Percentiles rank a stretch among this genome's conserved stretches.
Evolutionary conservation across 2,113 vertebrate genomes (phyloP).

Genomic region (Coptodon rendalli): DNA sequence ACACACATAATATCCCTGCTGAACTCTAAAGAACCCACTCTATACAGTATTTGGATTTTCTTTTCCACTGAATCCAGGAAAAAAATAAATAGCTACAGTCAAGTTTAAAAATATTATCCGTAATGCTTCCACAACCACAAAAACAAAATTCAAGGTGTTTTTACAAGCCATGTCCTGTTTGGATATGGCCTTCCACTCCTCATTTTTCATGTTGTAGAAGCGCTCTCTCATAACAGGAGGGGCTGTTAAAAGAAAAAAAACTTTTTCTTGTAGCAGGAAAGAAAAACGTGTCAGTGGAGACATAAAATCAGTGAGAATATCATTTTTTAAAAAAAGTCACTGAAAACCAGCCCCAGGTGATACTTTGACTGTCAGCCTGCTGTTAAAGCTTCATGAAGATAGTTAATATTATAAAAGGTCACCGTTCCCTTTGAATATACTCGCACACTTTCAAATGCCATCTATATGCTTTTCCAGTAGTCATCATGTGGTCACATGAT

Average conservation of each 20-base stretch:
- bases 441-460: neutral
- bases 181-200: neutral
- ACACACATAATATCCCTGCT: neutral
- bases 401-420: neutral
- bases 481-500: neutral
- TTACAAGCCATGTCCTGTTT: neutral
- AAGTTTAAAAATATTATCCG: neutral
- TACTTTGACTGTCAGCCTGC: neutral
- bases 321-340: neutral
- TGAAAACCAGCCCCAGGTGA: neutral
- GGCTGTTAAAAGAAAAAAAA: neutral
- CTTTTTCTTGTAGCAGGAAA: neutral
- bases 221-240: neutral
- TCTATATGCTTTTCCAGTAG: fast-evolving
- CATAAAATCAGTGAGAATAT: neutral
- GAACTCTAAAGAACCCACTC: neutral
- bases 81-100: neutral
- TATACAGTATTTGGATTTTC: neutral
- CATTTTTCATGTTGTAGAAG: neutral
- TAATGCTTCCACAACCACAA: neutral
- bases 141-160: neutral
- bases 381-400: neutral
- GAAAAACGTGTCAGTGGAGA: neutral
- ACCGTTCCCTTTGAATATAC: neutral
- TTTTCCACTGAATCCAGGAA: neutral